These are phyloP conservation scores for Mythimna vitellina DNA, from an alignment of 2,888 invertebrate genomes.

Conservation along the genomic window DNA sequence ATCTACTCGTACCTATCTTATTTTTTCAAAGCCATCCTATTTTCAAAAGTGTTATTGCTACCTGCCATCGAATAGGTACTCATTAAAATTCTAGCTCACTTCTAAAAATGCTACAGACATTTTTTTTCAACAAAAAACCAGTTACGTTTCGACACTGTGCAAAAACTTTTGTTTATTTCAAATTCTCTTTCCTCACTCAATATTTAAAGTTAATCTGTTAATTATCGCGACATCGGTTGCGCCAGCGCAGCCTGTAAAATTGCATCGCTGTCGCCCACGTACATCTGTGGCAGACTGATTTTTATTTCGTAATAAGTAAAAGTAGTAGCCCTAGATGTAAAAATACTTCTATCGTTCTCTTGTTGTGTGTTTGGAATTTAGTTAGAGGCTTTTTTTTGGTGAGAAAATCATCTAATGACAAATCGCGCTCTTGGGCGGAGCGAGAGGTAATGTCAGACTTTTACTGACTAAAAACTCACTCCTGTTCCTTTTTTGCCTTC, in stretches of 20 bases:
- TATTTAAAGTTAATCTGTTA: conserved; percentile 47
- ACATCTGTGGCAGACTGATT: conserved; percentile 9
- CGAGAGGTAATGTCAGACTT: too few species aligned
- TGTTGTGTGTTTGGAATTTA: too few species aligned
- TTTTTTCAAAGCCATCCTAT: not conserved
- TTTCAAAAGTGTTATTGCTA: not conserved
- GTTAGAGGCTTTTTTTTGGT: too few species aligned
- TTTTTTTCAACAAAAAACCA: conserved; percentile 14
- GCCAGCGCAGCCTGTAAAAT: conserved; percentile 40
- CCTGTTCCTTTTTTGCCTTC: too few species aligned
- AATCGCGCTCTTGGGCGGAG: too few species aligned
- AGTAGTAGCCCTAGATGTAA: not conserved
- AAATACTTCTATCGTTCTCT: too few species aligned
- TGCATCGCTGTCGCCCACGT: conserved; percentile 21
- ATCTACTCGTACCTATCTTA: not conserved
- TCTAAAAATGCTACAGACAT: not conserved
- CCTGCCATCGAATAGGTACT: too few species aligned
- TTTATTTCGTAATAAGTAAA: conserved; percentile 32
- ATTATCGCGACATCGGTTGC: conserved; percentile 53
- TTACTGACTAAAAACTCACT: too few species aligned
- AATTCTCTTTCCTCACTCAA: conserved; percentile 26
- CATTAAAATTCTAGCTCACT: not conserved
- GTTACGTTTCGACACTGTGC: conserved; percentile 11
- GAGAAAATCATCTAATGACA: too few species aligned
- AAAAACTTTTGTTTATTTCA: conserved; percentile 33